Evolutionary conservation across 2,888 invertebrate genomes (phyloP), one percentile per base, ranked within the genome.

Genomic region (Priocnemis perturbator): DNA sequence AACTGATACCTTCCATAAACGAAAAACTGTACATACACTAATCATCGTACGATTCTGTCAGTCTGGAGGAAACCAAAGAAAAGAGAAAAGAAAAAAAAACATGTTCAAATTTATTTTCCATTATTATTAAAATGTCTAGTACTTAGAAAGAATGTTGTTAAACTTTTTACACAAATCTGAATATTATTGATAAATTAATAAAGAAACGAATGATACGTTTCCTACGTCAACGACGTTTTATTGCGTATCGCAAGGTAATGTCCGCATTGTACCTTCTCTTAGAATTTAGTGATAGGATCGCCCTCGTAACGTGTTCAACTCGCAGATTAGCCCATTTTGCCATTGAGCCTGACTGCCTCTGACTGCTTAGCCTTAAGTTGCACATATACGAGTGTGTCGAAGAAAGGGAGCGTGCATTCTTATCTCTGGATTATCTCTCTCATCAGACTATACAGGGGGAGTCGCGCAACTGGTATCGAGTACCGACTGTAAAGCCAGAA

Each of bases 161-260:
- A 84, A 82, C 75, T 84, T 84, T 85, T 83, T 84, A 84, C 83
- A 83, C 81, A 73, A 82, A 82, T 71, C 76, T 74, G 69, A 78
- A 77, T 77, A 76, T 78, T 78, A 76, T 78, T 79, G 75, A 79
- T 73, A 74, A 70, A 77, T 77, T 78, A 78, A 79, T 73, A 73
- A 80, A 76, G 73, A 69, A 68, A 68, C 61, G 66, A 73, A 66
- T 66, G 60, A 66, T 68, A 64, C 65, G 67, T 72, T 72, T 76
- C 61, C 64, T 53, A 72, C 71, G 69, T 11, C 73, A 73, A 73
- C 37, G 4, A 37, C 7, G 7, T 37, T 11, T 50, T 50, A 50
- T 50, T 50, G 50, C n/a, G n/a, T 17, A 50, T 50, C 19, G 9
- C n/a, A 9, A 50, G 50, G 9, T 50, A 50, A 37, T 37, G 4